A percentile compares a stretch with the other conserved stretches of the same genome.
Evolutionary conservation across 2,888 invertebrate genomes (phyloP).

Genomic region (Folsomia manolachei): DNA sequence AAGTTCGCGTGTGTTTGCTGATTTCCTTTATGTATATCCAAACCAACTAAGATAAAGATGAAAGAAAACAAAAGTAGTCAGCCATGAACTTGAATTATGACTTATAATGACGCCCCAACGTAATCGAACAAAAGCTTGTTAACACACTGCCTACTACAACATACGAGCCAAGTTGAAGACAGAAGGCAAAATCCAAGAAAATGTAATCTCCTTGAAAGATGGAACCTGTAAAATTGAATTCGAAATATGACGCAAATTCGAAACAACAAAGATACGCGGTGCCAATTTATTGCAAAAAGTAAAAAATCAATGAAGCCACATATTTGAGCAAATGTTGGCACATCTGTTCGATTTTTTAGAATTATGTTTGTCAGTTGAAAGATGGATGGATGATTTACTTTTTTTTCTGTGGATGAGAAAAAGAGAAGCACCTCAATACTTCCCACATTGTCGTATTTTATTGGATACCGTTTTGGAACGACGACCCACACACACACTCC

Average conservation of each 20-base stretch:
- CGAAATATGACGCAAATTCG: neutral
- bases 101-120: neutral
- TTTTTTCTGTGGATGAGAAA: neutral
- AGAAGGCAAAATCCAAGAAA: too few relatives aligned
- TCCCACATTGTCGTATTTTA: conserved; percentile 12
- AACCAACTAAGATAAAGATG: too few relatives aligned
- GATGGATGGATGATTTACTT: neutral
- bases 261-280: neutral
- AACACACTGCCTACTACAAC: too few relatives aligned
- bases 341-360: neutral
- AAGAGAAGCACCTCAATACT: conserved; percentile 13
- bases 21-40: too few relatives aligned
- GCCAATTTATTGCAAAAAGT: neutral
- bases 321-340: neutral
- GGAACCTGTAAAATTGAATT: too few relatives aligned
- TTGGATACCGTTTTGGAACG: neutral
- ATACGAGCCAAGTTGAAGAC: too few relatives aligned
- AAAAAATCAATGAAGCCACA: neutral
- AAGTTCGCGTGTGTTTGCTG: too few relatives aligned
- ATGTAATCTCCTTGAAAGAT: too few relatives aligned
- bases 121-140: too few relatives aligned
- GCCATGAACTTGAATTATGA: neutral
- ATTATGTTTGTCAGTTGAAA: neutral
- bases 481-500: neutral
- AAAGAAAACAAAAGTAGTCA: neutral